A percentile compares a stretch with the other conserved stretches of the same genome.
Conservation (phyloP, 2,113 vertebrate genomes). For the Oncorhynchus gorbuscha region DNA sequence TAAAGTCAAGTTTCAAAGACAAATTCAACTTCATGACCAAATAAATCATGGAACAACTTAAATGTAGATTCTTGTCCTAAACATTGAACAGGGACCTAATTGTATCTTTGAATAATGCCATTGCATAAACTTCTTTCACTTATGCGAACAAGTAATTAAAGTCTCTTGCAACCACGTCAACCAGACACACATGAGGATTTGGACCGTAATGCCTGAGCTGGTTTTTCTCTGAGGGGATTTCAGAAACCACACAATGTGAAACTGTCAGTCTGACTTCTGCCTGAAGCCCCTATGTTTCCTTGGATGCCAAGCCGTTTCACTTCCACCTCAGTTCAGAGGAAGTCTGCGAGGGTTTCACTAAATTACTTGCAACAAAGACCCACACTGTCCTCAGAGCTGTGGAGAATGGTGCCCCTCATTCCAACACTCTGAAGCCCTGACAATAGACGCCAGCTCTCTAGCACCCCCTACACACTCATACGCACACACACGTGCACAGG, state of each 20-base stretch:
- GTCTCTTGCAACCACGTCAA: background rate
- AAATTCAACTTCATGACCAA: no score
- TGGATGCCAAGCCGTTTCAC: constrained; percentile 48
- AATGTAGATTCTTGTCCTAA: no score
- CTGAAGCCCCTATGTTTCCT: constrained; percentile 7
- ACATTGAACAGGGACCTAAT: no score
- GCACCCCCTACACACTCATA: background rate
- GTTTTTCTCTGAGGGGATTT: constrained; percentile 23
- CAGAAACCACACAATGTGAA: constrained; percentile 38
- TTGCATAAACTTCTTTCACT: no score
- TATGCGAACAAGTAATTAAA: background rate
- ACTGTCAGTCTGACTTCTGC: constrained; percentile 47
- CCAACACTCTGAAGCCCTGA: background rate
- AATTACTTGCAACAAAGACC: constrained; percentile 40
- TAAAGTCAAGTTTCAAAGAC: no score
- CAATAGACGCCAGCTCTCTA: background rate
- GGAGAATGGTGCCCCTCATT: background rate
- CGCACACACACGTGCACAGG: background rate
- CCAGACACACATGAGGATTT: background rate
- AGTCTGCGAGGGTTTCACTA: constrained; percentile 23
- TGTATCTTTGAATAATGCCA: no score
- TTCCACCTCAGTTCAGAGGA: constrained; percentile 42
- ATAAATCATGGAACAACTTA: no score
- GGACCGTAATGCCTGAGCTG: constrained; percentile 12
- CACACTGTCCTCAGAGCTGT: constrained; percentile 7